Evolutionary conservation across 2,113 vertebrate species (phyloP).

Genomic region (Haemorhous mexicanus): DNA sequence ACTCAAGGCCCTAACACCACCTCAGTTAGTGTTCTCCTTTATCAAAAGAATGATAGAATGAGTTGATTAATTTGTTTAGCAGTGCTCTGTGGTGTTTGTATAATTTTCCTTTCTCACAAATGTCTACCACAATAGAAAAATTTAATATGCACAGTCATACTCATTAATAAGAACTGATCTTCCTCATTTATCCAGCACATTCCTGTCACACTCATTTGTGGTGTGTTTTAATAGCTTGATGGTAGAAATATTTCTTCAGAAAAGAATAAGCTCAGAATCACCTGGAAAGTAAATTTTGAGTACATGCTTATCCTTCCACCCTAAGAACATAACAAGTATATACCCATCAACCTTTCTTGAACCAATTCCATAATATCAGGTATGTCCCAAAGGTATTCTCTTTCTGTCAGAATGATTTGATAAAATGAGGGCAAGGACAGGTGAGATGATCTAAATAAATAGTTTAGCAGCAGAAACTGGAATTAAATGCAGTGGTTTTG

Average conservation of each 20-base stretch:
- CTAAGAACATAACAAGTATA: background rate
- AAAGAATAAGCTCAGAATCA: background rate
- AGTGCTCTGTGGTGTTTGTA: background rate
- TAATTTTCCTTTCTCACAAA: background rate
- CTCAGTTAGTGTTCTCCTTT: background rate
- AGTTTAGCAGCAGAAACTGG: background rate
- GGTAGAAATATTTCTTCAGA: background rate
- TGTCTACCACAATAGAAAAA: background rate
- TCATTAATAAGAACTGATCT: background rate
- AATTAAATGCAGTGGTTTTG: background rate
- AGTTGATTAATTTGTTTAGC: background rate
- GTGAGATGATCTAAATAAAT: background rate
- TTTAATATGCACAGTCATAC: background rate
- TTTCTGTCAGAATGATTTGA: background rate
- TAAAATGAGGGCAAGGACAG: background rate
- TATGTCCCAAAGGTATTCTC: background rate
- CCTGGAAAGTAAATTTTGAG: background rate
- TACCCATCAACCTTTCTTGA: background rate
- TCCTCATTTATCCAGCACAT: background rate
- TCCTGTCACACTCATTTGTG: background rate
- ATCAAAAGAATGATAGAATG: background rate
- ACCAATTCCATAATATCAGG: background rate
- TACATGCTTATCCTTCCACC: fast-evolving
- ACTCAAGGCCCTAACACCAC: background rate
- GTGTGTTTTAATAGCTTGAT: background rate